Base-by-base conservation (phyloP, 2,797 vertebrate species). In the Enteromius trimaculatus region DNA sequence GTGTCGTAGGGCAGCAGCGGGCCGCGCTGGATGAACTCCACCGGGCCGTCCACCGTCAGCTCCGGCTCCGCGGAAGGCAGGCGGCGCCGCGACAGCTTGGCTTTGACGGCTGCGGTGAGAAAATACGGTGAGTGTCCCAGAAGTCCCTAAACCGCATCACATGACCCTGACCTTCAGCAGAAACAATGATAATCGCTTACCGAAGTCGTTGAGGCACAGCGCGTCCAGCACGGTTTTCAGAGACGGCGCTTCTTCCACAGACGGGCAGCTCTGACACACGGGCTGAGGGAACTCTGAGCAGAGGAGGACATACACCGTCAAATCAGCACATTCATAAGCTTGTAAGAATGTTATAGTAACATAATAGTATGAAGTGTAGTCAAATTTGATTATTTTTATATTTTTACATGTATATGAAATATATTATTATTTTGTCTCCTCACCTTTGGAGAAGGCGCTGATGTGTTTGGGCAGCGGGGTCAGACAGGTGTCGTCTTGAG, bases 1-100 rank as follows among this genome's bases (percentile, higher is more conserved):
- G 96, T 96, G 91, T 97, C 96, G 0, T 96, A 97, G 3, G 95
- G 95, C 77, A 97, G 86, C 17, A 97, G 91, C 0, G 95, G 95
- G 0, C 95, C 95, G 71, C 95, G 96, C 39, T 91, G 94, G 83
- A 94, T 92, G 55, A 97, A 96, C 91, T 97, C 96, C 8, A 96
- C 94, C 1, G 93, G 93, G 17, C 96, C 96, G 65, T 97, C 95
- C 17, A 96, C 92, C 62, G 93, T 92, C 64, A 96, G 94, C 77
- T 96, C 95, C 0, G 93, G 92, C 58, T 94, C 89, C 6, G 92
- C 92, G 0, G 85, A 88, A 1, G 90, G 81, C 10, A 90, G 75
- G 78, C 92, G 95, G 26, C 90, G 95, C 23, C 92, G 95, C 26
- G 93, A 92, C 23, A 98, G 85, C 88, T 95, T 97, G 77, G 95